These are phyloP conservation scores for Caenorhabditis wallacei DNA, from an alignment of 2,888 invertebrate genomes.

Conservation along the genomic window DNA sequence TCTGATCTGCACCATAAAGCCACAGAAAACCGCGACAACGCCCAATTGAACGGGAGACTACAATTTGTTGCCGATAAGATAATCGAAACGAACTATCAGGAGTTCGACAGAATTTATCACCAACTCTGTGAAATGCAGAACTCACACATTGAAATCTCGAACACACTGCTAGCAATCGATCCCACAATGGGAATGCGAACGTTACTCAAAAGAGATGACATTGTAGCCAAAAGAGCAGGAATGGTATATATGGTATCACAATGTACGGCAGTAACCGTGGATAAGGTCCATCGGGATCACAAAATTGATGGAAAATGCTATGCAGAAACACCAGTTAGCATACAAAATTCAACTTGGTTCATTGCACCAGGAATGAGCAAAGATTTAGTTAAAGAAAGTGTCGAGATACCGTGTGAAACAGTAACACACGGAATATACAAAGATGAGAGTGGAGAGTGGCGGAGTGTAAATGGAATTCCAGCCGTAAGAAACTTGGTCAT, in stretches of 20 bases:
- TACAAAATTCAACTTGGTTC: constrained; percentile 27
- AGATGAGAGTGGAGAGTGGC: constrained; percentile 2
- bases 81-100: constrained; percentile 8
- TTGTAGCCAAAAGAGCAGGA: constrained; percentile 51
- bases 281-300: constrained; percentile 21
- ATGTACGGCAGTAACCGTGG: constrained; percentile 17
- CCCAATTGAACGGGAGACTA: constrained; percentile 21
- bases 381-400: constrained; percentile 27
- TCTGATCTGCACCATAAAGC: background rate
- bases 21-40: constrained; percentile 1
- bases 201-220: constrained; percentile 49
- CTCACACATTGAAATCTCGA: constrained; percentile 30
- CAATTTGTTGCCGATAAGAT: constrained; percentile 25
- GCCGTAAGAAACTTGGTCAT: background rate
- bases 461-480: constrained; percentile 11
- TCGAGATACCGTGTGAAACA: constrained; percentile 16
- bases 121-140: constrained; percentile 49
- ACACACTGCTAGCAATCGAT: constrained; percentile 44
- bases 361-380: constrained; percentile 6
- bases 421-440: constrained; percentile 13
- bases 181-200: constrained; percentile 57
- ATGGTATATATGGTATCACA: constrained; percentile 30
- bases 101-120: constrained; percentile 44
- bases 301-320: constrained; percentile 49
- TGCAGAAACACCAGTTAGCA: constrained; percentile 39